Percentiles rank a stretch among this genome's conserved stretches.
phyloP scores from a whole-genome alignment of 2,797 vertebrate species.

The Trichosurus vulpecula region DNA sequence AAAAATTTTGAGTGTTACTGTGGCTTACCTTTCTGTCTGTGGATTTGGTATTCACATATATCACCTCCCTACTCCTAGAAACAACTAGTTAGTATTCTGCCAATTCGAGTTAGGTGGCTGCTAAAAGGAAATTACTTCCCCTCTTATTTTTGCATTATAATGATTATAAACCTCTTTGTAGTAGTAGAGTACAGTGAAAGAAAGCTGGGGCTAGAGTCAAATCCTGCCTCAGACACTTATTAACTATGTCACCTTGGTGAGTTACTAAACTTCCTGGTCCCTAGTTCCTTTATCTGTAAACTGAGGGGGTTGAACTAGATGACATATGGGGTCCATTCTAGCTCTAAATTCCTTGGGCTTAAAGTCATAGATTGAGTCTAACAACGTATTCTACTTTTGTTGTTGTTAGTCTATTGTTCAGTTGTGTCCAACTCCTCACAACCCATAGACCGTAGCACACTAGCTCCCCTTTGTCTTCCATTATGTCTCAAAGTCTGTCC shows the following conservation, averaged over 20 bases:
- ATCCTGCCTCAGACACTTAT: not conserved
- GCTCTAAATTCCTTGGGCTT: not conserved
- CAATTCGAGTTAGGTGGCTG: not conserved
- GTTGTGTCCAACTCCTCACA: not conserved
- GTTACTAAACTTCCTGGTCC: not conserved
- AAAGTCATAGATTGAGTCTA: not conserved
- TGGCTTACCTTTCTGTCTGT: not conserved
- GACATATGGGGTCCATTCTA: not conserved
- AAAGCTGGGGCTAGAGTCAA: not conserved
- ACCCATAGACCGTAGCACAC: not conserved
- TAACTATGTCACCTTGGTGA: not conserved
- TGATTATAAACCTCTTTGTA: not conserved
- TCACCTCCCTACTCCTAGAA: not conserved
- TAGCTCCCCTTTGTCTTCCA: not conserved
- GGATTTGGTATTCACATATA: not conserved
- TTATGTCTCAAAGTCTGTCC: not conserved
- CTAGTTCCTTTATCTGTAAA: not conserved
- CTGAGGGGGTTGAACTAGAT: not conserved
- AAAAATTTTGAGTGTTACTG: not conserved
- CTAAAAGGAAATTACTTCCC: not conserved
- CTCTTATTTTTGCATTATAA: not conserved
- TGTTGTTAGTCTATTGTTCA: not conserved
- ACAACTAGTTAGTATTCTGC: not conserved
- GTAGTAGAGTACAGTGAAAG: not conserved
- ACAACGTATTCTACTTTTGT: not conserved